These are phyloP conservation scores for Drosophila tanythrix DNA, from an alignment of 2,888 invertebrate genomes.

Conservation along the genomic window DNA sequence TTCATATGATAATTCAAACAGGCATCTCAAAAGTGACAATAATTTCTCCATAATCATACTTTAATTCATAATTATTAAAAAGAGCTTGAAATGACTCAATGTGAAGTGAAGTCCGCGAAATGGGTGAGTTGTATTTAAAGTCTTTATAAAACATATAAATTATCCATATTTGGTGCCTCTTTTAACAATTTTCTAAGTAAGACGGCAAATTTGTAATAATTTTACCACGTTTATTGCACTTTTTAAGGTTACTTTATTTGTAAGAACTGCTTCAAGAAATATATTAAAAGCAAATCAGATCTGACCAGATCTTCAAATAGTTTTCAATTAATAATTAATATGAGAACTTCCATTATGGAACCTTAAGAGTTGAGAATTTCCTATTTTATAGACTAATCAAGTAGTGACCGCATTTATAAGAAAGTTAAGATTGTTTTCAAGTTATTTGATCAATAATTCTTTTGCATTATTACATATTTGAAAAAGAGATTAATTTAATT, in stretches of 20 bases:
- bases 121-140: neutral
- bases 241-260: too few species aligned
- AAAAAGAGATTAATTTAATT: conserved; percentile 18
- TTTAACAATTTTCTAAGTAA: too few species aligned
- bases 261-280: too few species aligned
- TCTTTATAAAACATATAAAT: neutral
- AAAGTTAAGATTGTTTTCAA: neutral
- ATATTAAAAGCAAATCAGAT: too few species aligned
- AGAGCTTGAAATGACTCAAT: neutral
- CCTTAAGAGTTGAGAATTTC: neutral
- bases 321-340: neutral
- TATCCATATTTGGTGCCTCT: neutral
- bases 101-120: neutral
- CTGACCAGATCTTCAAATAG: neutral
- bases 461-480: neutral
- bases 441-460: neutral
- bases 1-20: conserved; percentile 10
- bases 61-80: neutral
- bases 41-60: neutral
- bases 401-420: neutral
- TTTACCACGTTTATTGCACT: too few species aligned
- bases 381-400: neutral
- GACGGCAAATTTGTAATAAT: too few species aligned
- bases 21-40: neutral
- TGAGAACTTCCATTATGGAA: neutral